A percentile compares a stretch with the other conserved stretches of the same genome.
Evolutionary conservation across 2,888 invertebrate genomes (phyloP).

Genomic region (Tupiocoris notatus): DNA sequence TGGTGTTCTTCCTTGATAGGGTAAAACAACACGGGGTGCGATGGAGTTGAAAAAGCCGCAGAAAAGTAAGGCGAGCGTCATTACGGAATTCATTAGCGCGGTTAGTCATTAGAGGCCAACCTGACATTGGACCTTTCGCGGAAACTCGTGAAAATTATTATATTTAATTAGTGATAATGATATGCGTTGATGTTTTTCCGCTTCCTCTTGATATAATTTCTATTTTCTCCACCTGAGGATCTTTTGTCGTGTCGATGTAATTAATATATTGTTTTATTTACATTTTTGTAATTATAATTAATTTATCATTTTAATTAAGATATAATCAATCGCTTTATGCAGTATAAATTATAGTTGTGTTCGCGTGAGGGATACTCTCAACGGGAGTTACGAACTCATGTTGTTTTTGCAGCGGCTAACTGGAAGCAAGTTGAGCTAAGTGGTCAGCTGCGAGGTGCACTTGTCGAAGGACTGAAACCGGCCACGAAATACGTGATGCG

Average conservation of each 20-base stretch:
- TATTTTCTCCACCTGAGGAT: too few relatives aligned
- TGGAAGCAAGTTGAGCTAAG: constrained; percentile 68
- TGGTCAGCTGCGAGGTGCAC: constrained; percentile 64
- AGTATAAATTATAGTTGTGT: too few relatives aligned
- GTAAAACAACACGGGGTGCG: neutral
- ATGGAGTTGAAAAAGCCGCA: too few relatives aligned
- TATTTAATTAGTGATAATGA: neutral
- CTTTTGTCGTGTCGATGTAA: too few relatives aligned
- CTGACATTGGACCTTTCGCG: neutral
- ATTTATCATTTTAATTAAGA: too few relatives aligned
- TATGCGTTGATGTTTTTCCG: too few relatives aligned
- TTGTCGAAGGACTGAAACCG: constrained; percentile 68
- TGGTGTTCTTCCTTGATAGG: neutral
- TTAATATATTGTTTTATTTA: too few relatives aligned
- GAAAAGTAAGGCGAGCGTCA: neutral
- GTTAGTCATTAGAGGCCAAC: neutral
- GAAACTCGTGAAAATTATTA: neutral
- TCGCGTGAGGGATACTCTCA: too few relatives aligned
- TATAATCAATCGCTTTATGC: too few relatives aligned
- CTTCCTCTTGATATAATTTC: too few relatives aligned
- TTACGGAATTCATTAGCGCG: neutral
- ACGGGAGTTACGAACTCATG: too few relatives aligned
- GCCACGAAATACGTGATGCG: constrained; percentile 69
- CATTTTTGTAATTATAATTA: too few relatives aligned
- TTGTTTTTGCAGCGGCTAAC: constrained; percentile 54